These are phyloP conservation scores for Epirrhoe alternata DNA, from an alignment of 2,888 invertebrate species.

Conservation along the genomic window DNA sequence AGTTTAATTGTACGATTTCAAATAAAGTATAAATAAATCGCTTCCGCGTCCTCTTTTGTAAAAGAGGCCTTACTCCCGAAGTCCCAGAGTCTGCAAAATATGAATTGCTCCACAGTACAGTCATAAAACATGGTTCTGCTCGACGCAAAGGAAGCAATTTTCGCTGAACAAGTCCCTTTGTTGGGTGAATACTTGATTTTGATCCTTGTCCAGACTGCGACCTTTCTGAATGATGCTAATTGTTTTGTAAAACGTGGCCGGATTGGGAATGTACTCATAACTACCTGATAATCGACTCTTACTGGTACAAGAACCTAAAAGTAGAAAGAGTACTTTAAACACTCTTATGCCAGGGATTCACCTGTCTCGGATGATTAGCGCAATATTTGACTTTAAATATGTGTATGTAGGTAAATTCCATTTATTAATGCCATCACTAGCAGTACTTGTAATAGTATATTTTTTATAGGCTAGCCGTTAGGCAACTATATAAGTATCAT, in stretches of 20 bases:
- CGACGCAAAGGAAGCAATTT: constrained; percentile 60
- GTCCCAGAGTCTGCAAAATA: constrained; percentile 60
- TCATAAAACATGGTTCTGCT: constrained; percentile 59
- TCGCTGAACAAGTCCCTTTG: constrained; percentile 56
- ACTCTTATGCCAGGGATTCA: no score
- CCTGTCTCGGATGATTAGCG: no score
- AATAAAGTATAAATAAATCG: constrained; percentile 16
- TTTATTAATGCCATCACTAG: no score
- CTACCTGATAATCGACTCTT: constrained; percentile 2
- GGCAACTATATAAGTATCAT: no score
- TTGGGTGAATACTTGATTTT: constrained; percentile 57
- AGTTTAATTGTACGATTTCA: constrained; percentile 23
- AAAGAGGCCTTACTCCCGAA: constrained; percentile 38
- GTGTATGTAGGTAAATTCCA: no score
- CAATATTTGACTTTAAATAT: no score
- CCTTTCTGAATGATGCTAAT: constrained; percentile 43
- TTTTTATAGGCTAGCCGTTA: no score
- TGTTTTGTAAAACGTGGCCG: constrained; percentile 37
- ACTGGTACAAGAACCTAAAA: no score
- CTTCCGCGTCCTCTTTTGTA: constrained; percentile 22
- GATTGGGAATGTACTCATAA: constrained; percentile 7
- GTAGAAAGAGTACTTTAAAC: no score
- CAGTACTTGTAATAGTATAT: no score
- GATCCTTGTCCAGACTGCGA: constrained; percentile 52
- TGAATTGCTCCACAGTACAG: constrained; percentile 52